Base-by-base conservation (phyloP, 2,888 invertebrate species). In the Oasisia sp. region DNA sequence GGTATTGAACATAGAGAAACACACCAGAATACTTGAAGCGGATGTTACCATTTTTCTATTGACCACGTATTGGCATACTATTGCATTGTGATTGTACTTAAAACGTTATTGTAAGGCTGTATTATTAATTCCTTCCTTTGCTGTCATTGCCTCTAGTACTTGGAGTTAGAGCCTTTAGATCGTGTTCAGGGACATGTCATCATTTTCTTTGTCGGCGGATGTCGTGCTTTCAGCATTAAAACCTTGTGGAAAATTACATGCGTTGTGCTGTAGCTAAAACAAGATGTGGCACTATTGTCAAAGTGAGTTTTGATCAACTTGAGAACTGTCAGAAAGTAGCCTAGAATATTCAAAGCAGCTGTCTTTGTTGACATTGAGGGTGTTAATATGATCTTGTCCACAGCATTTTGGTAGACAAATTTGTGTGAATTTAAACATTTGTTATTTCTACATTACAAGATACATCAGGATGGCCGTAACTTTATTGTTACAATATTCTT, bases 221-320 rank as follows among this genome's bases (percentile, higher is more conserved):
- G 92, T 92, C 92, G 92, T 92, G 92, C 92, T 92, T 92, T 92
- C 92, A 92, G 92, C 92, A 92, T 92, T 92, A 92, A 92, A 92
- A 92, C 74, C 74, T 74, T 74, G 74, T 74, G 74, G 74, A 74
- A 74, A 74, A 74, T 74, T 74, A n/a, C 74, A 19, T 74, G 74
- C n/a, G 74, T 74, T 74, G 74, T 74, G 74, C 74, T 74, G 74
- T 74, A 27, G 74, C 74, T 74, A 74, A 27, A 50, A 74, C 27
- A 27, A 74, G 74, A 74, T 74, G n/a, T 50, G 50, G 50, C 14
- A 27, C 27, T n/a, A 74, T 19, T n/a, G n/a, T 19, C 74, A 27
- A 74, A 27, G 74, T 74, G 38, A 38, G 38, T 38, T 38, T 38
- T 38, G 38, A 38, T 38, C 38, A 38, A 38, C 2, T 38, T 38